Percentiles rank a stretch among this genome's conserved stretches.
These are phyloP conservation scores for Apodemus speciosus DNA, from an alignment of 2,113 vertebrate genomes.

Conservation along the genomic window DNA sequence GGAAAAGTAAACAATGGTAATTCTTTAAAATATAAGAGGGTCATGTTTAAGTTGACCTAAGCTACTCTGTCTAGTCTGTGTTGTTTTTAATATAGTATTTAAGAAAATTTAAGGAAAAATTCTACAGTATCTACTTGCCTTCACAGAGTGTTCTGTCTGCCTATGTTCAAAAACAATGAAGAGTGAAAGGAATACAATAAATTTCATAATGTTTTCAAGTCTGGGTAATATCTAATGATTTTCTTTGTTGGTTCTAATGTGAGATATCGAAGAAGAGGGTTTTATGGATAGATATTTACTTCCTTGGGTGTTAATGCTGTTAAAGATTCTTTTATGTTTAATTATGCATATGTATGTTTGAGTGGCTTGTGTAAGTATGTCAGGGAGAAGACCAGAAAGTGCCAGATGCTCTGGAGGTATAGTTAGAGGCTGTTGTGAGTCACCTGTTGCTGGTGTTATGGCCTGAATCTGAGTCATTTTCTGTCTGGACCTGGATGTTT, in stretches of 20 bases:
- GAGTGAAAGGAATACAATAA: neutral
- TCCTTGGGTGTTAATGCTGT: neutral
- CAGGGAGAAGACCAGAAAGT: neutral
- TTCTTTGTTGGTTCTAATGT: neutral
- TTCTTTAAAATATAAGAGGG: neutral
- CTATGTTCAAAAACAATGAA: neutral
- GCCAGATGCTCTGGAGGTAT: neutral
- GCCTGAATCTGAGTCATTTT: neutral
- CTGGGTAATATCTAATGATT: neutral
- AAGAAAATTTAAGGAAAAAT: neutral
- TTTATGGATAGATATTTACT: neutral
- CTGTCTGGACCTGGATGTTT: neutral
- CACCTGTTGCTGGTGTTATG: neutral
- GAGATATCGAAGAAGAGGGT: neutral
- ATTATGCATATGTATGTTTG: neutral
- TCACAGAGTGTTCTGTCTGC: neutral
- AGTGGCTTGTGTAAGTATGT: neutral
- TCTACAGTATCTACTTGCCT: neutral
- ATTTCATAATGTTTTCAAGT: neutral
- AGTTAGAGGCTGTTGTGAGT: neutral
- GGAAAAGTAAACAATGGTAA: neutral
- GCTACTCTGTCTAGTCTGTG: neutral
- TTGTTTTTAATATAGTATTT: neutral
- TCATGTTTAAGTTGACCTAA: neutral
- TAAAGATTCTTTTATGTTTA: neutral